Evolutionary conservation across 2,888 invertebrate species (phyloP).

Genomic region (Cheilosia pagana): DNA sequence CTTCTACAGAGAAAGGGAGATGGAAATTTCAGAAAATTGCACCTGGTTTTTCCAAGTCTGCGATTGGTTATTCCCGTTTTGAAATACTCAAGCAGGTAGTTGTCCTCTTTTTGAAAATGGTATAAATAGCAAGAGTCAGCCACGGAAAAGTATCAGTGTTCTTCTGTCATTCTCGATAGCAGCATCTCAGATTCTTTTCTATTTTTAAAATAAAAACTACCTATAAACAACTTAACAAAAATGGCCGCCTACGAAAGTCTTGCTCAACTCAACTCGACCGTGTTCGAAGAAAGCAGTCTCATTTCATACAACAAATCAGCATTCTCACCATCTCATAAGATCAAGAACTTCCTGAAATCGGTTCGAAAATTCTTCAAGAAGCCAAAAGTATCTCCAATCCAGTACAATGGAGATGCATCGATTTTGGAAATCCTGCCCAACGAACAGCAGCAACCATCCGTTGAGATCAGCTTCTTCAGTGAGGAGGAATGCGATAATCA

Average conservation of each 20-base stretch:
- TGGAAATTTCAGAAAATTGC: conserved; percentile 61
- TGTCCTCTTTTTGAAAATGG: background rate
- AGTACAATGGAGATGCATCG: conserved; percentile 44
- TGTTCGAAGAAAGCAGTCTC: conserved; percentile 35
- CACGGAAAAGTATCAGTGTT: conserved; percentile 76
- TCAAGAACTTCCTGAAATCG: conserved; percentile 77
- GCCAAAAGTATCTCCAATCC: conserved; percentile 42
- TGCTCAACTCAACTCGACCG: conserved; percentile 64
- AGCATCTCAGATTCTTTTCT: conserved; percentile 24
- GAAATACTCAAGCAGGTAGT: background rate
- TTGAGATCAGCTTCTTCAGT: conserved; percentile 55
- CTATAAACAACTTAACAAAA: conserved; percentile 35
- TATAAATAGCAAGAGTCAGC: conserved; percentile 77
- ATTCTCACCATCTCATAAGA: conserved; percentile 74
- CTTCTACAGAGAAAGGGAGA: background rate
- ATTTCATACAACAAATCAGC: conserved; percentile 74
- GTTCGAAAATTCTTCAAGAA: conserved; percentile 77
- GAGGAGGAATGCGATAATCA: conserved; percentile 77
- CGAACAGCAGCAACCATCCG: conserved; percentile 21
- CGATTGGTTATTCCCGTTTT: conserved; percentile 77
- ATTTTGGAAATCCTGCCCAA: conserved; percentile 56
- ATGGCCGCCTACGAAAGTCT: conserved; percentile 79
- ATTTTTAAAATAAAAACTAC: conserved; percentile 3
- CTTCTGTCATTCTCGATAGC: conserved; percentile 50
- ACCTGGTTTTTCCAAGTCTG: conserved; percentile 77